Evolutionary conservation across 1,140 invertebrate species (phyloP).

Genomic region (Pogonus chalceus): DNA sequence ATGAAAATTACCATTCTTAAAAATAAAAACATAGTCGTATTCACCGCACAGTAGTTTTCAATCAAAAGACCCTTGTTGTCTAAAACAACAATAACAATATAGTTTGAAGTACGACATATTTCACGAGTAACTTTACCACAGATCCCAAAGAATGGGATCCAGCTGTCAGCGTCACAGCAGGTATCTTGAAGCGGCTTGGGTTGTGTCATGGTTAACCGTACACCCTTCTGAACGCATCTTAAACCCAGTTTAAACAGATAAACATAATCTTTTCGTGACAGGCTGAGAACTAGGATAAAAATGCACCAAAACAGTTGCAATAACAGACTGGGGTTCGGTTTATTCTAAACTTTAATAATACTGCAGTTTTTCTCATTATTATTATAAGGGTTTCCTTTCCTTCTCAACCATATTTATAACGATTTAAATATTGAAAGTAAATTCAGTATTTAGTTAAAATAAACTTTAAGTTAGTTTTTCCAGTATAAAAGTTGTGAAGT

Average conservation of each 20-base stretch:
- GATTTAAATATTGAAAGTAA: too few relatives aligned
- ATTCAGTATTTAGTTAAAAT: too few relatives aligned
- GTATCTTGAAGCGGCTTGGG: not conserved
- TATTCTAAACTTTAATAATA: too few relatives aligned
- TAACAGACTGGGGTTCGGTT: not conserved
- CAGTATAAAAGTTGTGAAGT: too few relatives aligned
- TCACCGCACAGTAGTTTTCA: too few relatives aligned
- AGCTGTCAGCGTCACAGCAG: conserved; percentile 2
- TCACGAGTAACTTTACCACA: not conserved
- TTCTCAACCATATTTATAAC: too few relatives aligned
- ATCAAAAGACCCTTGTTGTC: not conserved
- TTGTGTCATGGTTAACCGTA: not conserved
- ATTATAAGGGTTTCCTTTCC: too few relatives aligned
- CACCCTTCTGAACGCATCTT: not conserved
- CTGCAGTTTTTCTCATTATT: too few relatives aligned
- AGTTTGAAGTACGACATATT: not conserved
- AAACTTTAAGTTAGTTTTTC: too few relatives aligned
- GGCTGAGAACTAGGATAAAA: not conserved
- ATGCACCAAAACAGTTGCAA: not conserved
- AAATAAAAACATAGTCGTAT: too few relatives aligned
- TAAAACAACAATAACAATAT: not conserved
- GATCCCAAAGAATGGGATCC: too few relatives aligned
- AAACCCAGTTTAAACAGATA: not conserved
- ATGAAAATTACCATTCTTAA: too few relatives aligned
- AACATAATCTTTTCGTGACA: conserved; percentile 1